Evolutionary conservation across 2,797 vertebrate genomes (phyloP).

Genomic region (Decapterus maruadsi): DNA sequence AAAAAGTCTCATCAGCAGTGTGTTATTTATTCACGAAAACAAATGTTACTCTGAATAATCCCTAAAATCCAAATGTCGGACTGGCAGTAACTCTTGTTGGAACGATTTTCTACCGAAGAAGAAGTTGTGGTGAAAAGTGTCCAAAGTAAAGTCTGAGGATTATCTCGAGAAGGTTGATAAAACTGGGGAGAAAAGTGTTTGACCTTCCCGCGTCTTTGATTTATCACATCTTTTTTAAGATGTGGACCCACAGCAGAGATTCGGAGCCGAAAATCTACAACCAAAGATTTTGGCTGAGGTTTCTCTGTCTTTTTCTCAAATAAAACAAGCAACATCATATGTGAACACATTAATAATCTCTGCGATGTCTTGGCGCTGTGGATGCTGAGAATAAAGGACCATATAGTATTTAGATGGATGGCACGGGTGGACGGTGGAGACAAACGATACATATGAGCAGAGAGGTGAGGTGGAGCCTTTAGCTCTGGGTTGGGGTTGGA

Average conservation of each 20-base stretch:
- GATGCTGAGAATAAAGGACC: constrained; percentile 15
- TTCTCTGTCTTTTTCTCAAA: background rate
- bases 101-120: constrained; percentile 19
- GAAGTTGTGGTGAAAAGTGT: constrained; percentile 24
- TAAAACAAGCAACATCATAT: constrained; percentile 2
- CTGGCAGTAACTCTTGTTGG: constrained; percentile 27
- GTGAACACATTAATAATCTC: background rate
- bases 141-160: constrained; percentile 63
- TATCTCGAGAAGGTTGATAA: constrained; percentile 29
- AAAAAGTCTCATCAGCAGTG: background rate
- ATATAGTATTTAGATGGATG: constrained; percentile 3
- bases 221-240: constrained; percentile 50
- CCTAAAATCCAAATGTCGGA: constrained; percentile 11
- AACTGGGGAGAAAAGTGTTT: constrained; percentile 13
- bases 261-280: constrained; percentile 17
- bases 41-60: constrained; percentile 12
- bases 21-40: background rate
- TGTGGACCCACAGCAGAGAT: background rate
- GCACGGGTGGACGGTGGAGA: constrained; percentile 41
- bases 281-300: background rate
- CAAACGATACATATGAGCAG: constrained; percentile 55
- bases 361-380: background rate
- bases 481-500: constrained; percentile 25
- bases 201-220: constrained; percentile 30
- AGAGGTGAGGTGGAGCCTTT: constrained; percentile 64